Percentiles rank a stretch among this genome's conserved stretches.
Evolutionary conservation across 2,888 invertebrate genomes (phyloP).

Genomic region (Coelogynopora nodosa): DNA sequence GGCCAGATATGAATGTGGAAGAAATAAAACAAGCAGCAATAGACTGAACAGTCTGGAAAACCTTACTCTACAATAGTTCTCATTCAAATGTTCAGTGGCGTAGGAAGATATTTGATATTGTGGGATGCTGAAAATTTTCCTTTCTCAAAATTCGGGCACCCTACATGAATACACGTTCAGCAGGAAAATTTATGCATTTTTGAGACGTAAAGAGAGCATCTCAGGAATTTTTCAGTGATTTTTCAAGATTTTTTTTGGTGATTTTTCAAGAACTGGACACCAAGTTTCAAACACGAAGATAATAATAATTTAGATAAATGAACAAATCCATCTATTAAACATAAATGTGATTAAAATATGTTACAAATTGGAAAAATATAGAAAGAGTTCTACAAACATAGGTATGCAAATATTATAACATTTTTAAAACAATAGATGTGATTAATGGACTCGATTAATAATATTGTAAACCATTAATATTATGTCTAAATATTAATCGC

Average conservation of each 20-base stretch:
- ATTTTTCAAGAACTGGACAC: too few relatives aligned
- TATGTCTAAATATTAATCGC: constrained; percentile 17
- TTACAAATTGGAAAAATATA: constrained; percentile 1
- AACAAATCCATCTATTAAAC: background rate
- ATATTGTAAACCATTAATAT: constrained; percentile 4
- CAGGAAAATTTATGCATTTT: too few relatives aligned
- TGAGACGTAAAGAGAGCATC: too few relatives aligned
- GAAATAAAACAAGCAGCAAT: too few relatives aligned
- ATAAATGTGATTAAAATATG: constrained; percentile 16
- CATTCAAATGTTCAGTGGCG: too few relatives aligned
- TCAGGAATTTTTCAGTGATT: too few relatives aligned
- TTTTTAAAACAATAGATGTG: constrained; percentile 11
- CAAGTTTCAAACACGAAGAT: background rate
- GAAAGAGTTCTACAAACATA: background rate
- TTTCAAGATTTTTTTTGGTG: too few relatives aligned
- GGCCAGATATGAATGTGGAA: too few relatives aligned
- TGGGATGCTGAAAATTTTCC: background rate
- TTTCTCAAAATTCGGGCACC: too few relatives aligned
- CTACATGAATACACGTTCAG: too few relatives aligned
- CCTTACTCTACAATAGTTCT: too few relatives aligned
- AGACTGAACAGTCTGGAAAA: too few relatives aligned
- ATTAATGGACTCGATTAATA: constrained; percentile 18
- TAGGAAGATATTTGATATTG: constrained; percentile 23
- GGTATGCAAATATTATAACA: background rate
- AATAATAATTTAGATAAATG: constrained; percentile 10